These are phyloP conservation scores for Sebastes wilsoni DNA, from an alignment of 2,797 vertebrate genomes.

Conservation along the genomic window DNA sequence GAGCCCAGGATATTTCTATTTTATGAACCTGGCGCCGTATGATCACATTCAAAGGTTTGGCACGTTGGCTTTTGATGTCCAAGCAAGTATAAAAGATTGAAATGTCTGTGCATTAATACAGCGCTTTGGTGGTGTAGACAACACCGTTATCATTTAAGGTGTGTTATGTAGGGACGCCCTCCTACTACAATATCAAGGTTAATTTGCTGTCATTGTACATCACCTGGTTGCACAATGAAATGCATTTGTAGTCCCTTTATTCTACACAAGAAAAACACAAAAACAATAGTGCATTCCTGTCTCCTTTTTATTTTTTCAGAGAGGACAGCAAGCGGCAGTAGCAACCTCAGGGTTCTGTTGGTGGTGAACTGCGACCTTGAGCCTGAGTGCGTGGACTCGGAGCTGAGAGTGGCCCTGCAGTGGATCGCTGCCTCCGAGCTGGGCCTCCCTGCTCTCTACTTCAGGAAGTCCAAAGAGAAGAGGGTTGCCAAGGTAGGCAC, in stretches of 20 bases:
- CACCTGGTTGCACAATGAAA: neutral
- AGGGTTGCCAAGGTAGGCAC: constrained; percentile 87
- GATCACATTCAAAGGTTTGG: neutral
- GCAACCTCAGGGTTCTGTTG: constrained; percentile 84
- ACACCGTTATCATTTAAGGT: neutral
- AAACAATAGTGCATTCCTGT: neutral
- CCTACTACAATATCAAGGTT: neutral
- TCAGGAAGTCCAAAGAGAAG: constrained; percentile 91
- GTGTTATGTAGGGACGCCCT: neutral
- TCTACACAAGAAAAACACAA: neutral
- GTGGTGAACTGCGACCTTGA: constrained; percentile 95
- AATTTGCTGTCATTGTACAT: neutral
- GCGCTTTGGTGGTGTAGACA: neutral
- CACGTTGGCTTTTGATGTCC: neutral
- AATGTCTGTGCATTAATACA: neutral
- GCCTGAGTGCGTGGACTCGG: constrained; percentile 85
- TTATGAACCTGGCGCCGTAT: neutral
- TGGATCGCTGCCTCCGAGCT: constrained; percentile 98
- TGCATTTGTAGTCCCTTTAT: neutral
- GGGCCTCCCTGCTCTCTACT: constrained; percentile 91
- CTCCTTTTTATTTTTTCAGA: constrained; percentile 74
- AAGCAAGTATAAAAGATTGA: neutral
- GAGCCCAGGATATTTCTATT: constrained; percentile 1
- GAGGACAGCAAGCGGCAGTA: constrained; percentile 75
- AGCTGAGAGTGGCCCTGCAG: constrained; percentile 91